A percentile compares a stretch with the other conserved stretches of the same genome.
Conservation (phyloP, 2,797 vertebrate species). For the Tympanoctomys barrerae region DNA sequence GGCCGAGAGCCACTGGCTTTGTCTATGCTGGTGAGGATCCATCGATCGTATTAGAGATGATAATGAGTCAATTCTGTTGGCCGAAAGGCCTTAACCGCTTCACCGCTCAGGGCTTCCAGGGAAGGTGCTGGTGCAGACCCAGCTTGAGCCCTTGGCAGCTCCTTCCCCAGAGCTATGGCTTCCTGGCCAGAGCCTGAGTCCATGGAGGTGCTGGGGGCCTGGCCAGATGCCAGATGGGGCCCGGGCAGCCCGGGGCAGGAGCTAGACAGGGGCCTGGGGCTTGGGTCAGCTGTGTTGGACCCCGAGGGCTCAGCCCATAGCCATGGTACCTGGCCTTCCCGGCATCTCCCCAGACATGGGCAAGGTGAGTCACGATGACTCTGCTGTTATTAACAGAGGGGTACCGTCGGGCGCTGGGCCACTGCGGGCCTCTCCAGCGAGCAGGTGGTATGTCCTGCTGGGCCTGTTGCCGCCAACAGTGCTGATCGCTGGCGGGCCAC, state of each 20-base stretch:
- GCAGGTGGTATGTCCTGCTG: rapidly evolving
- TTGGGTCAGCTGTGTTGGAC: background rate
- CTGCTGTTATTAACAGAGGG: rapidly evolving
- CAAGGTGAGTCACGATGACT: rapidly evolving
- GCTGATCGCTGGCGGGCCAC: rapidly evolving
- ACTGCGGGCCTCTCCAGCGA: rapidly evolving
- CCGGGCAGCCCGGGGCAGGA: background rate
- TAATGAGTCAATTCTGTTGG: constrained; percentile 88
- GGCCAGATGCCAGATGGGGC: background rate
- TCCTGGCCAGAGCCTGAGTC: background rate
- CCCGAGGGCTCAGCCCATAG: rapidly evolving
- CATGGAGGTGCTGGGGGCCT: rapidly evolving
- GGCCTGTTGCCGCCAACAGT: rapidly evolving
- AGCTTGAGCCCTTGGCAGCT: background rate
- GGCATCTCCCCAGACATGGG: rapidly evolving
- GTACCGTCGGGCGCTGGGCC: background rate
- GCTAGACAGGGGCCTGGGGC: background rate
- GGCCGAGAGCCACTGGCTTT: constrained; percentile 68
- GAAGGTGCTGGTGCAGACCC: rapidly evolving
- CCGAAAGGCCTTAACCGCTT: constrained; percentile 86
- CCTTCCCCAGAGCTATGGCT: background rate
- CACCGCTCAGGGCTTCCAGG: constrained; percentile 45
- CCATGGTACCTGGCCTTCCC: rapidly evolving
- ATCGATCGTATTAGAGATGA: constrained; percentile 88
- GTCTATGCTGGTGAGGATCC: constrained; percentile 86